phyloP scores from a whole-genome alignment of 2,888 invertebrate genomes.

The Philereme transversata region DNA sequence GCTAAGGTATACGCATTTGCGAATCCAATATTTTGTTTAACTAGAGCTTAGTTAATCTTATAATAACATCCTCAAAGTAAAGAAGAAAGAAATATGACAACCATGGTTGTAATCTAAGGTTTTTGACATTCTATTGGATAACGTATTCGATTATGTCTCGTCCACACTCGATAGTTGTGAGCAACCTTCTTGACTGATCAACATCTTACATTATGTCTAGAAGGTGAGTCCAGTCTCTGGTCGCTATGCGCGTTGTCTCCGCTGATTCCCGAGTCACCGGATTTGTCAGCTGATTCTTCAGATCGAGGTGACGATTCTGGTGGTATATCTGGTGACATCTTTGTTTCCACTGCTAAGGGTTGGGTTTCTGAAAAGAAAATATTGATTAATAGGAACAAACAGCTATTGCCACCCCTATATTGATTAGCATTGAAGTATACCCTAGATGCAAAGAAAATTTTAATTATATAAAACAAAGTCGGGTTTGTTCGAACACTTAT shows the following conservation, averaged over 20 bases:
- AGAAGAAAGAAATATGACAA: no score
- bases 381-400: conserved; percentile 1
- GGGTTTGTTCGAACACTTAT: no score
- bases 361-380: conserved; percentile 57
- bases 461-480: no score
- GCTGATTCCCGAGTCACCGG: conserved; percentile 93
- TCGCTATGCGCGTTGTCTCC: conserved; percentile 85
- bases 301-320: conserved; percentile 76
- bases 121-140: no score
- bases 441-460: no score
- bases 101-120: no score
- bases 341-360: conserved; percentile 73
- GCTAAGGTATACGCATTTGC: no score
- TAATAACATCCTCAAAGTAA: no score
- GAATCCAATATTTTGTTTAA: no score
- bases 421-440: no score
- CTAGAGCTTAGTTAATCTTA: no score
- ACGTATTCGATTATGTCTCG: not conserved
- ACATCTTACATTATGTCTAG: conserved; percentile 61
- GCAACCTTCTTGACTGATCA: not conserved
- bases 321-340: conserved; percentile 74
- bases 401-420: no score
- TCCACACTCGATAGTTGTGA: not conserved
- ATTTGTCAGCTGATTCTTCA: conserved; percentile 86
- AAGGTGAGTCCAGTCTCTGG: conserved; percentile 77